phyloP scores from a whole-genome alignment of 2,888 invertebrate species.

The Ochropleura leucogaster region DNA sequence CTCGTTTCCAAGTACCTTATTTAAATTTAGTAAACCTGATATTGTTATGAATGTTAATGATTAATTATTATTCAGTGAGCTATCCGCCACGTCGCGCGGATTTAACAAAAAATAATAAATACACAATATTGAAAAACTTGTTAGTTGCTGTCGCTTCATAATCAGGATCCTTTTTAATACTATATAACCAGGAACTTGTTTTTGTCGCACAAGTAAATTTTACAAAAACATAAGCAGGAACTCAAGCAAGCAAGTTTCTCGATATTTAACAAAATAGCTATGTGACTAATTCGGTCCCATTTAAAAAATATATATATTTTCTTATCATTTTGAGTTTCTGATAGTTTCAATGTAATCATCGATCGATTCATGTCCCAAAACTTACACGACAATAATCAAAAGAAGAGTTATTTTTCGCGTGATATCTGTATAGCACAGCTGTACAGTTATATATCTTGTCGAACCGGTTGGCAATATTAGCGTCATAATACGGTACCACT shows the following conservation, averaged over 20 bases:
- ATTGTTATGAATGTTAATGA: neutral
- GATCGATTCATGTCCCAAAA: neutral
- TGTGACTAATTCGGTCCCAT: neutral
- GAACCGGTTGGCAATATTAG: conserved; percentile 37
- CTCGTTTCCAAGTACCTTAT: neutral
- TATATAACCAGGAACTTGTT: conserved; percentile 4
- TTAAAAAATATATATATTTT: neutral
- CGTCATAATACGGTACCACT: conserved; percentile 45
- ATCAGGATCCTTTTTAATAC: conserved; percentile 20
- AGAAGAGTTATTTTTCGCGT: conserved; percentile 16
- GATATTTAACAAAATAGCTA: neutral
- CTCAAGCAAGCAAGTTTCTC: neutral
- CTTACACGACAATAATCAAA: neutral
- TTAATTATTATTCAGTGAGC: conserved; percentile 3
- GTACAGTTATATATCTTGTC: conserved; percentile 34
- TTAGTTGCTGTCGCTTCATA: conserved; percentile 8
- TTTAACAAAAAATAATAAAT: conserved; percentile 18
- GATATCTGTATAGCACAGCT: conserved; percentile 15
- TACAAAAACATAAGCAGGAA: neutral
- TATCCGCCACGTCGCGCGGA: neutral
- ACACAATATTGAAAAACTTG: neutral
- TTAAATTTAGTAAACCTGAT: conserved; percentile 4
- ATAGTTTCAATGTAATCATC: neutral
- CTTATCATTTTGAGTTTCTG: neutral
- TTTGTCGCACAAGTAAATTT: conserved; percentile 9